A percentile compares a stretch with the other conserved stretches of the same genome.
These are phyloP conservation scores for Apotomis capreana DNA, from an alignment of 2,888 invertebrate species.

Conservation along the genomic window DNA sequence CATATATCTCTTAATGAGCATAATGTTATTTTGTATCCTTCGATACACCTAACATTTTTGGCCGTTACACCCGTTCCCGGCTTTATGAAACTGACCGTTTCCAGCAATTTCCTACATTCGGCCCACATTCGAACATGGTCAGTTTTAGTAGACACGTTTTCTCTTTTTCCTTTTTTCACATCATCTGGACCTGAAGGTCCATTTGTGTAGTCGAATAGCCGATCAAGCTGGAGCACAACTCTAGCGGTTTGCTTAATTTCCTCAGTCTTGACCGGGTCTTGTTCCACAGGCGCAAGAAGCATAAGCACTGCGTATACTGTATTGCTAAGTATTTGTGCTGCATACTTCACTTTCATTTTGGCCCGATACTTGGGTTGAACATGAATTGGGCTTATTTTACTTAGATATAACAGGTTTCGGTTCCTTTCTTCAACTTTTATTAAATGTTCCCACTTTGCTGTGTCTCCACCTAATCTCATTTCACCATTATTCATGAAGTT, in stretches of 20 bases:
- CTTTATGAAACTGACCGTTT: constrained; percentile 38
- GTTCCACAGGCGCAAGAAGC: constrained; percentile 10
- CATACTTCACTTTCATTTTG: background rate
- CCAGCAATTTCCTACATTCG: constrained; percentile 35
- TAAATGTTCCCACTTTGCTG: constrained; percentile 2
- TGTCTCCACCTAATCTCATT: background rate
- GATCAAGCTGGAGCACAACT: constrained; percentile 37
- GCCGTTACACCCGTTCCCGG: constrained; percentile 20
- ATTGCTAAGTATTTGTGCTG: constrained; percentile 1
- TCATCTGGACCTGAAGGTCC: constrained; percentile 44
- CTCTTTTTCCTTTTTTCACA: constrained; percentile 41
- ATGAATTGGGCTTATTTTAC: constrained; percentile 9
- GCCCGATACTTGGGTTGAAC: constrained; percentile 3
- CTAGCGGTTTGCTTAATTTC: constrained; percentile 40
- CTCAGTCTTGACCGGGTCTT: constrained; percentile 4
- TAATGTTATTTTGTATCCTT: constrained; percentile 41
- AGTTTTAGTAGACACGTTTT: constrained; percentile 42
- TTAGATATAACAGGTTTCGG: constrained; percentile 1
- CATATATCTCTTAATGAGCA: no score
- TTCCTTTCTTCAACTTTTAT: constrained; percentile 1
- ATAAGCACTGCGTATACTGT: constrained; percentile 8
- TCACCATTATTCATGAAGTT: constrained; percentile 1
- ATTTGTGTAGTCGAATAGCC: constrained; percentile 45
- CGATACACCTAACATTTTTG: constrained; percentile 34
- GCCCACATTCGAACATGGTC: constrained; percentile 43